Base-by-base conservation (phyloP, 1,140 invertebrate species). In the Sipha flava region DNA sequence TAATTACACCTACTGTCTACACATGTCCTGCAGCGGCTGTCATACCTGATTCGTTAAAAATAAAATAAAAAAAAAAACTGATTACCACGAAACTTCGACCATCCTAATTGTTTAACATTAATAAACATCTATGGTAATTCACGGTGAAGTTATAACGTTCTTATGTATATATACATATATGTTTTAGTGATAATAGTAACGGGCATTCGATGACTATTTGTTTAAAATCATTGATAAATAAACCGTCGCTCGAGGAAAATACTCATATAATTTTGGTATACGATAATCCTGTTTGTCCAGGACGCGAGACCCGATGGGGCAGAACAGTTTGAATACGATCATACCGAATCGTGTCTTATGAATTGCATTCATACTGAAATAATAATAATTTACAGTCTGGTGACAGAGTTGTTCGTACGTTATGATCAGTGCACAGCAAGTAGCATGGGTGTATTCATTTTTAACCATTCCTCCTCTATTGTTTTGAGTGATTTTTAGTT, bases 1-100 rank as follows among this genome's bases (percentile, higher is more conserved):
- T 68, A 70, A 70, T 45, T 70, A 70, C 66, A 70, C 66, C 40
- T 70, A 70, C 40, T 70, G 40, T n/a, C 66, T 29, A 16, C 49
- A 9, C 14, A 23, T 23, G 21, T 21, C 5, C 7, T n/a, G n/a
- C n/a, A n/a, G n/a, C n/a, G n/a, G n/a, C n/a, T n/a, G n/a, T n/a
- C n/a, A n/a, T n/a, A n/a, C n/a, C 40, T 7, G 26, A 68, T 70
- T 70, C 23, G 23, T 70, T n/a, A 18, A 29, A 18, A 70, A 45
- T n/a, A 21, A 21, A 10, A n/a, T 18, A 12, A 34, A 62, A 62
- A 21, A 37, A 29, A 70, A 70, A 70, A 40, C 66, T 40, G 66
- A 70, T 70, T 47, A 4, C 40, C 23, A 47, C 43, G 43, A 70
- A 70, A 68, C 62, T 40, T 40, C 34, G 23, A 43, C 66, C 40